Percentiles rank a stretch among this genome's conserved stretches.
These are phyloP conservation scores for Drosophila fungiperda DNA, from an alignment of 2,888 invertebrate genomes.

Conservation along the genomic window DNA sequence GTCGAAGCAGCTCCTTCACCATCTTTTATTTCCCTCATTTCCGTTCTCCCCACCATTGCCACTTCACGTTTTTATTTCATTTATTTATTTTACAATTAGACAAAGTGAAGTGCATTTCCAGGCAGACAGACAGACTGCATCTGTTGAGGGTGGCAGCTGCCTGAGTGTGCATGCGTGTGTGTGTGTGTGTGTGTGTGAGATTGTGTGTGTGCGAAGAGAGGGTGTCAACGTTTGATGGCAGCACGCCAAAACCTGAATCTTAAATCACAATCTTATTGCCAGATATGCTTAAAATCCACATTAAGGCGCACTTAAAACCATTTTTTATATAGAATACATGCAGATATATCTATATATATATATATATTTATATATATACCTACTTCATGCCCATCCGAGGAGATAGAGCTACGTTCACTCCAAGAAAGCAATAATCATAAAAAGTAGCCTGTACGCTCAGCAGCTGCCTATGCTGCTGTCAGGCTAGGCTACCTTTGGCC, in stretches of 20 bases:
- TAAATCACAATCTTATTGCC: constrained; percentile 64
- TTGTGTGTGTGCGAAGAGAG: constrained; percentile 17
- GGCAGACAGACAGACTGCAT: constrained; percentile 27
- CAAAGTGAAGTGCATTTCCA: constrained; percentile 69
- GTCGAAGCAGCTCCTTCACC: constrained; percentile 31
- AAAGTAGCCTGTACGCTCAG: constrained; percentile 67
- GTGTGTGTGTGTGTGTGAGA: background rate
- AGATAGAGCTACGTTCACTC: constrained; percentile 42
- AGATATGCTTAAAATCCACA: constrained; percentile 70
- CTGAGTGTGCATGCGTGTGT: constrained; percentile 15
- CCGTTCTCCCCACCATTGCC: constrained; percentile 11
- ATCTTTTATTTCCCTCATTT: constrained; percentile 62
- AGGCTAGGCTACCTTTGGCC: constrained; percentile 40
- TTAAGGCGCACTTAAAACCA: constrained; percentile 54
- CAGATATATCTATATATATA: background rate
- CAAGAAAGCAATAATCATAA: constrained; percentile 69
- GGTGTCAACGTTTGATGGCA: constrained; percentile 43
- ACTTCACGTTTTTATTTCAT: constrained; percentile 70
- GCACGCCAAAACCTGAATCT: constrained; percentile 38
- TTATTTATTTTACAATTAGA: constrained; percentile 79
- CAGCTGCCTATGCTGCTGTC: constrained; percentile 21
- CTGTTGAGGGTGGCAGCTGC: constrained; percentile 28
- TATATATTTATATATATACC: background rate
- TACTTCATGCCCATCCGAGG: constrained; percentile 1
- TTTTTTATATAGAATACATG: constrained; percentile 13